These are phyloP conservation scores for Crotalus viridis DNA, from an alignment of 2,113 vertebrate species.

Conservation along the genomic window DNA sequence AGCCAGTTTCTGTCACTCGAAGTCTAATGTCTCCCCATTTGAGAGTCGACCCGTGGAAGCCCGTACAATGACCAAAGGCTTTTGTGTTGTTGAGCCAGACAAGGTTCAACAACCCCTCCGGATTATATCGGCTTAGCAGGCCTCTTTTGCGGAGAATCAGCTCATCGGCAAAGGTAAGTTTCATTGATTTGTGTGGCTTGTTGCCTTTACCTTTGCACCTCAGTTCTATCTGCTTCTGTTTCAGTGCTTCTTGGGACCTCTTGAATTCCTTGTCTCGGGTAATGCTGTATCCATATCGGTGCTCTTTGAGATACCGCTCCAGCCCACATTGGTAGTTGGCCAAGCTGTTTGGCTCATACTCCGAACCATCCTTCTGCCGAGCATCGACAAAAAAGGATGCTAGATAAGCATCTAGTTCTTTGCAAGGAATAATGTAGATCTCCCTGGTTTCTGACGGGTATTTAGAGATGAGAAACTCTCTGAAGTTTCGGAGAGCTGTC, in stretches of 20 bases:
- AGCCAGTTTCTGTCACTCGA: conserved; percentile 75
- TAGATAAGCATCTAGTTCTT: conserved; percentile 81
- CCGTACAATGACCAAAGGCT: conserved; percentile 81
- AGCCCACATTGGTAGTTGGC: conserved; percentile 86
- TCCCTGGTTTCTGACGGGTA: conserved; percentile 81
- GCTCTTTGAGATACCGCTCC: conserved; percentile 82
- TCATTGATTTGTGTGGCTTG: conserved; percentile 86
- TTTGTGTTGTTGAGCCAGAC: conserved; percentile 87
- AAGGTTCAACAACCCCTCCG: conserved; percentile 80
- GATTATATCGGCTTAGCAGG: conserved; percentile 80
- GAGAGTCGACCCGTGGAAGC: conserved; percentile 82
- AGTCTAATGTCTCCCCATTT: conserved; percentile 84
- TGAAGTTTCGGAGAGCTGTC: conserved; percentile 83
- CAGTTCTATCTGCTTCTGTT: conserved; percentile 82
- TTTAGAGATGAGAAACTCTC: conserved; percentile 83
- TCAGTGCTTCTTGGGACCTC: conserved; percentile 82
- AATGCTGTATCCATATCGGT: conserved; percentile 82
- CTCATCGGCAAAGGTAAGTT: conserved; percentile 84
- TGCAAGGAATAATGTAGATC: conserved; percentile 82
- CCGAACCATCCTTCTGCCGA: conserved; percentile 84
- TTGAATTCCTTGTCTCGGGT: conserved; percentile 84
- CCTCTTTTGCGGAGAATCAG: conserved; percentile 82
- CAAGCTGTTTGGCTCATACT: conserved; percentile 84
- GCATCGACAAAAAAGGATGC: conserved; percentile 86
- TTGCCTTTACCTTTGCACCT: conserved; percentile 84